A percentile compares a stretch with the other conserved stretches of the same genome.
phyloP scores from a whole-genome alignment of 1,140 invertebrate genomes.

The Helicorthomorpha holstii region DNA sequence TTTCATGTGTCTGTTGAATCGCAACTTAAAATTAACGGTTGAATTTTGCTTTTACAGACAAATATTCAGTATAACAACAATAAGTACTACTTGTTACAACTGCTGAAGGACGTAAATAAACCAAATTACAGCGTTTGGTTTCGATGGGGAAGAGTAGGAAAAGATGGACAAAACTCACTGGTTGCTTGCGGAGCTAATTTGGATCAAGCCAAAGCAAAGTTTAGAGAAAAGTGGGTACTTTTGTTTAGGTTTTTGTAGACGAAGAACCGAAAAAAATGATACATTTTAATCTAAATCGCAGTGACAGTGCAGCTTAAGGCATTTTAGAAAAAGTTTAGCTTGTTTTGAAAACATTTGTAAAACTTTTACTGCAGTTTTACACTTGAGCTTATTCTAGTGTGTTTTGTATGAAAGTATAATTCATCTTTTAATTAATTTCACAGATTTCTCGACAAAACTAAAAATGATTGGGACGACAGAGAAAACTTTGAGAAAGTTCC shows the following conservation, averaged over 20 bases:
- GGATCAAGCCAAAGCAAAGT: constrained; percentile 26
- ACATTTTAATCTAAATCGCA: no score
- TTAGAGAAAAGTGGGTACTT: constrained; percentile 29
- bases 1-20: no score
- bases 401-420: no score
- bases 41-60: no score
- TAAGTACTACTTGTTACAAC: constrained; percentile 37
- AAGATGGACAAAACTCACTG: constrained; percentile 29
- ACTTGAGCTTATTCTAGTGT: no score
- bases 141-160: constrained; percentile 37
- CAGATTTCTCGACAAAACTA: constrained; percentile 35
- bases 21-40: no score
- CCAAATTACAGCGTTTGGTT: constrained; percentile 30
- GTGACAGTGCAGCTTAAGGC: no score
- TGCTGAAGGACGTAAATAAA: constrained; percentile 28
- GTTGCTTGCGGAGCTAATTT: constrained; percentile 24
- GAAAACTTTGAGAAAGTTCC: constrained; percentile 29
- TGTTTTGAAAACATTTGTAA: no score
- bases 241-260: background rate
- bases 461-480: constrained; percentile 31
- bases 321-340: no score
- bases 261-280: no score
- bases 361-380: no score
- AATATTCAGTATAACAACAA: constrained; percentile 38
- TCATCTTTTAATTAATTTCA: background rate